Base-by-base conservation (phyloP, 2,113 vertebrate species). In the Abramis brama region DNA sequence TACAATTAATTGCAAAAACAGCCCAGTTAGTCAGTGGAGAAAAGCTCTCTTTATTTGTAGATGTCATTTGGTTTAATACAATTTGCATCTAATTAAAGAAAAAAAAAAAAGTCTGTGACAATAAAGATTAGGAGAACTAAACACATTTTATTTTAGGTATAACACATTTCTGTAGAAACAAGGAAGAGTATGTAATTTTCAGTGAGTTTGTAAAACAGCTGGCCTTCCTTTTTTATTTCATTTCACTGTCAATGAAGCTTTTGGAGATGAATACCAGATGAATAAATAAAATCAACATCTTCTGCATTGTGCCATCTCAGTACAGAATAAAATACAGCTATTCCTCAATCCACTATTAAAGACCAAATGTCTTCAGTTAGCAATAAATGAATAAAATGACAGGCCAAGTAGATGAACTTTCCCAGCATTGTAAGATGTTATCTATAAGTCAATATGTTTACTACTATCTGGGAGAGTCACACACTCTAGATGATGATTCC, bases 361-460 rank as follows among this genome's bases (percentile, higher is more conserved):
- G 15, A 47, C 43, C 15, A 77, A 33, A 77, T 6, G 75, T 55
- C 50, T 55, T 77, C 27, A 55, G 45, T 55, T 55, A 77, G 47
- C 17, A 33, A 52, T 55, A 33, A 77, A 77, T 77, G 17, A 77
- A 77, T 77, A 19, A 55, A 77, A 77, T 55, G 50, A 12, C 15
- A 55, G n/a, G 9, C 45, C 47, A 23, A 75, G 66, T 70, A 64
- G 76, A 85, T 84, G 43, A 64, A 77, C 79, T 79, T 59, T 36
- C 17, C 59, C 66, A 83, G 79, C 84, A 17, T 17, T 75, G 79
- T 66, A 79, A 82, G 87, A 75, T 74, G 87, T 83, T 77, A 88
- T 88, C 84, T 30, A 71, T 60, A 79, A 55, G 79, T 86, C 84
- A 86, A 79, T 88, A 88, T 83, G 84, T 79, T 86, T 73, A 83